A percentile compares a stretch with the other conserved stretches of the same genome.
phyloP scores from a whole-genome alignment of 2,888 invertebrate genomes.

The Drosophila phalerata region DNA sequence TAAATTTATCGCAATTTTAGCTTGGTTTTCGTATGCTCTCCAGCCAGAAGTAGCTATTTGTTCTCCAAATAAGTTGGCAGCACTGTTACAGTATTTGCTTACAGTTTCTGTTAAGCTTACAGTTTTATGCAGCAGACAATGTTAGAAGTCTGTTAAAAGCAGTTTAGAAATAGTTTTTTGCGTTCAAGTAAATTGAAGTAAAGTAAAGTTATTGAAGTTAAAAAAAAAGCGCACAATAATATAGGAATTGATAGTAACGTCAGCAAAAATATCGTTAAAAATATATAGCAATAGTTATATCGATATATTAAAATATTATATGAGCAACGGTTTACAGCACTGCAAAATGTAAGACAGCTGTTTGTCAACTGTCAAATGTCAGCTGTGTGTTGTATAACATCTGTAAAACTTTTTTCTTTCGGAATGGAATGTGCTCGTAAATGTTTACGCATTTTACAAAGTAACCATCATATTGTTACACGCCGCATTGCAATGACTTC shows the following conservation, averaged over 20 bases:
- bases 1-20: too few species aligned
- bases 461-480: constrained; percentile 36
- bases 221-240: too few species aligned
- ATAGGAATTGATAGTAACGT: too few species aligned
- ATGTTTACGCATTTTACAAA: constrained; percentile 47
- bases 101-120: neutral
- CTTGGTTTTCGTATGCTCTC: too few species aligned
- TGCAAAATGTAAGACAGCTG: constrained; percentile 23
- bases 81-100: too few species aligned
- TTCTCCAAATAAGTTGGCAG: too few species aligned
- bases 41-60: too few species aligned
- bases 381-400: constrained; percentile 65
- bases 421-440: constrained; percentile 69
- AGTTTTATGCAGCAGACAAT: neutral
- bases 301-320: neutral
- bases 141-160: neutral
- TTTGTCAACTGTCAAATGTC: constrained; percentile 11
- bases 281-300: neutral
- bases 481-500: constrained; percentile 85
- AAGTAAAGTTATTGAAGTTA: neutral
- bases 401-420: constrained; percentile 11
- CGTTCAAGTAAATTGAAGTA: neutral
- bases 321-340: constrained; percentile 14
- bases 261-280: neutral
- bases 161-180: neutral